phyloP scores from a whole-genome alignment of 2,888 invertebrate genomes.

The Pandemis cinnamomeana region DNA sequence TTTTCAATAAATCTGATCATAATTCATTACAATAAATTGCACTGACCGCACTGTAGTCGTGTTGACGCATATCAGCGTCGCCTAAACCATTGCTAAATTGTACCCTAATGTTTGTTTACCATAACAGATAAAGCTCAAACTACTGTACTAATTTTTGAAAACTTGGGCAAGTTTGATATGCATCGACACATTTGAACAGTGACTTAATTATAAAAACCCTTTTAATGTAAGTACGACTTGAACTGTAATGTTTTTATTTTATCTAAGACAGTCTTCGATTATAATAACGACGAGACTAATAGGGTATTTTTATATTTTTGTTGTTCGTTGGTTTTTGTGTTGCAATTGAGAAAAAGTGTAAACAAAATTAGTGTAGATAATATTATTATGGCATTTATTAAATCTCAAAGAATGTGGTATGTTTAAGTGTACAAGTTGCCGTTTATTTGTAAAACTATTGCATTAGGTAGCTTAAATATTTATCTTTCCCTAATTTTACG shows the following conservation, averaged over 20 bases:
- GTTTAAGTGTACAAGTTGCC: constrained; percentile 61
- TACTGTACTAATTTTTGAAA: too few relatives aligned
- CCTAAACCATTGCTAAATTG: too few relatives aligned
- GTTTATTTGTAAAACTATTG: constrained; percentile 58
- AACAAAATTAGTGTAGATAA: constrained; percentile 52
- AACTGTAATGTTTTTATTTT: constrained; percentile 13
- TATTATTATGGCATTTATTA: constrained; percentile 65
- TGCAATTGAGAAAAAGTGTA: constrained; percentile 46
- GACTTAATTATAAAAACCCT: constrained; percentile 28
- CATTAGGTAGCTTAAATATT: constrained; percentile 66
- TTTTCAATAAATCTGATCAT: not conserved
- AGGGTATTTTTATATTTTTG: constrained; percentile 35
- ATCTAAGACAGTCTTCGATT: constrained; percentile 20
- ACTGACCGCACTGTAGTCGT: not conserved
- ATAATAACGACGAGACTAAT: constrained; percentile 19
- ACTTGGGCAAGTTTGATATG: too few relatives aligned
- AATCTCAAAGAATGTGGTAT: constrained; percentile 57
- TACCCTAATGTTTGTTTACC: too few relatives aligned
- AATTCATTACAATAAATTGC: constrained; percentile 2
- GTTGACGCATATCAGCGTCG: too few relatives aligned
- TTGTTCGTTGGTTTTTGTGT: constrained; percentile 44
- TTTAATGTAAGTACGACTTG: constrained; percentile 6
- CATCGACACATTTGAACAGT: constrained; percentile 9
- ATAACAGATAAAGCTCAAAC: too few relatives aligned
- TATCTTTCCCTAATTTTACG: constrained; percentile 64